Conservation (phyloP, 2,113 vertebrate genomes). For the Dermatemys mawii region DNA sequence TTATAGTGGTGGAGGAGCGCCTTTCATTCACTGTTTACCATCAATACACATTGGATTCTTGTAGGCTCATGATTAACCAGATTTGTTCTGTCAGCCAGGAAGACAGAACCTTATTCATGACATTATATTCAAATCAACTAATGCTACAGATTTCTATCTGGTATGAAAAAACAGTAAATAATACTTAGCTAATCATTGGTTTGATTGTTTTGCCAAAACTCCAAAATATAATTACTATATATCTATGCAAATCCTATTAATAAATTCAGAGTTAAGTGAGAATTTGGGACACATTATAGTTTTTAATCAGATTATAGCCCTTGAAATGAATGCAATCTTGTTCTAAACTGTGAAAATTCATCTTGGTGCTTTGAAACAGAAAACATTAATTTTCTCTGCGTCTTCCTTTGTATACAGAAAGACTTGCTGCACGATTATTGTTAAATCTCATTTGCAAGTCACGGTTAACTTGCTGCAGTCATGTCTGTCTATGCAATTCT, state of each 20-base stretch:
- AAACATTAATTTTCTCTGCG: not conserved
- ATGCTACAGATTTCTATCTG: not conserved
- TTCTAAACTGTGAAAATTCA: not conserved
- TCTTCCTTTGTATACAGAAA: not conserved
- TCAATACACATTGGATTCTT: not conserved
- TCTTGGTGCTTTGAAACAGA: not conserved
- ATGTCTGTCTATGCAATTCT: not conserved
- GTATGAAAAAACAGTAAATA: not conserved
- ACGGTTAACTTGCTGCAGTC: not conserved
- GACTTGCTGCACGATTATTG: not conserved
- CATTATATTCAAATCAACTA: not conserved
- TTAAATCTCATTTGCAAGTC: conserved; percentile 1
- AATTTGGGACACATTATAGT: not conserved
- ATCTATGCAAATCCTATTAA: not conserved
- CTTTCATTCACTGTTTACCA: no score
- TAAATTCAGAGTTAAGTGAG: not conserved
- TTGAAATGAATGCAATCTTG: not conserved
- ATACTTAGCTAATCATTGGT: not conserved
- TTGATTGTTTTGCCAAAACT: not conserved
- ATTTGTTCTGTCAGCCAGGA: not conserved
- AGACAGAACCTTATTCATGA: not conserved
- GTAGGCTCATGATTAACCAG: not conserved
- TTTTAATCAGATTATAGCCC: not conserved
- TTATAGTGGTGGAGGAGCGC: not conserved
- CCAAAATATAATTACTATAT: not conserved